Evolutionary conservation across 2,888 invertebrate genomes (phyloP).

Genomic region (Xylota sylvarum): DNA sequence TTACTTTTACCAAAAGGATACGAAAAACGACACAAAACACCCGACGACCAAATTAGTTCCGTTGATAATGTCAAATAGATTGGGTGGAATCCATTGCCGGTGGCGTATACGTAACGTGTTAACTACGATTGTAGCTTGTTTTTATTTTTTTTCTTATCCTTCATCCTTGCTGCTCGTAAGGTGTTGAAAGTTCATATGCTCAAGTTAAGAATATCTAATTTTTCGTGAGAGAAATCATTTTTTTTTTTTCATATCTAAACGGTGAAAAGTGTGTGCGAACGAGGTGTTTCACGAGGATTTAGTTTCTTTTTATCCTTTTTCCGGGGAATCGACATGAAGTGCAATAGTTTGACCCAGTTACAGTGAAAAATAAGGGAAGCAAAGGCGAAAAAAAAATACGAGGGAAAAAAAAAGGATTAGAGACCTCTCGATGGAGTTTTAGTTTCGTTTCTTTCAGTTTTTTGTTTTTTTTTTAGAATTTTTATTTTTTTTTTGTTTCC

Average conservation of each 20-base stretch:
- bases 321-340: slow-evolving; percentile 70
- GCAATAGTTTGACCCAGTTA: slow-evolving; percentile 77
- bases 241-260: slow-evolving; percentile 9
- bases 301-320: slow-evolving; percentile 28
- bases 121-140: slow-evolving; percentile 29
- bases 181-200: slow-evolving; percentile 23
- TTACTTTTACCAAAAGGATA: slow-evolving; percentile 20
- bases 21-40: slow-evolving; percentile 72
- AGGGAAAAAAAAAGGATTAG: slow-evolving; percentile 65
- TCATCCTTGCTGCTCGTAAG: not conserved
- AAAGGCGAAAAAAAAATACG: slow-evolving; percentile 25
- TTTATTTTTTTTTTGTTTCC: slow-evolving; percentile 15
- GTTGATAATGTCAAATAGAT: slow-evolving; percentile 78
- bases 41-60: slow-evolving; percentile 77
- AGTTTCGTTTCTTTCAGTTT: slow-evolving; percentile 38
- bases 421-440: slow-evolving; percentile 73
- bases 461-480: slow-evolving; percentile 10
- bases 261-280: slow-evolving; percentile 45
- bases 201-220: slow-evolving; percentile 1
- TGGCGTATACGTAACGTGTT: slow-evolving; percentile 72
- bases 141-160: slow-evolving; percentile 6
- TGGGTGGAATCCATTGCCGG: slow-evolving; percentile 75
- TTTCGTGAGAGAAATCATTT: not conserved
- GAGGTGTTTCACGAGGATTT: slow-evolving; percentile 44
- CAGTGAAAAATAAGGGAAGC: slow-evolving; percentile 66